Evolutionary conservation across 2,113 vertebrate genomes (phyloP), one percentile per base, ranked within the genome.

Genomic region (Aphelocoma coerulescens): DNA sequence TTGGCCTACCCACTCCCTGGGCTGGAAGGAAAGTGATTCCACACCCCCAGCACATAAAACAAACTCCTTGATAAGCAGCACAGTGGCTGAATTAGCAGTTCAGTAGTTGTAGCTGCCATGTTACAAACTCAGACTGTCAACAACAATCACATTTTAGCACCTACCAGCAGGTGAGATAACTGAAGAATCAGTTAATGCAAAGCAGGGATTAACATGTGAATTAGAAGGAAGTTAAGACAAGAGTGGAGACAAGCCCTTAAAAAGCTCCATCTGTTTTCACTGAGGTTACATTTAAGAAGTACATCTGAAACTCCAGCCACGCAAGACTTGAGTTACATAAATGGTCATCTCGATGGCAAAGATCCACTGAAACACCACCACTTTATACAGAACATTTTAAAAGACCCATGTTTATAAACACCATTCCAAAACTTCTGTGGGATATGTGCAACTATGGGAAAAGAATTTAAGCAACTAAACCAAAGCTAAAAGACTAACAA

Each of bases 311-410:
- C 23, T 46, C 41, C 59, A 83, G 82, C 16, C 41, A 24, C 6
- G 6, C 11, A 26, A n/a, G 59, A 28, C 3, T 3, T 18, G 22
- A 37, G 20, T 52, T 33, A 17, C 44, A 10, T 1, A 6, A 33
- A 10, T 0, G 0, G 71, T 39, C 39, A 55, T 7, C 33, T 22
- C 5, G 0, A 30, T 17, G 63, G 78, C 37, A 57, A 30, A 43
- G 3, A 35, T 0, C 43, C 39, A 16, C 5, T 18, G 7, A 72
- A 33, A n/a, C 35, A 72, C 1, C 0, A 58, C 14, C 21, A 7
- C 41, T 41, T 5, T 1, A 32, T 0, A 49, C 20, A 62, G 14
- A 55, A 15, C 0, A 0, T 3, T 27, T 26, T 9, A 8, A 17
- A 15, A 61, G 13, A 22, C 22, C 27, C 0, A 0, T 4, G 11